Percentiles rank a stretch among this genome's conserved stretches.
phyloP scores from a whole-genome alignment of 2,888 invertebrate genomes.

The Orthosia gracilis region DNA sequence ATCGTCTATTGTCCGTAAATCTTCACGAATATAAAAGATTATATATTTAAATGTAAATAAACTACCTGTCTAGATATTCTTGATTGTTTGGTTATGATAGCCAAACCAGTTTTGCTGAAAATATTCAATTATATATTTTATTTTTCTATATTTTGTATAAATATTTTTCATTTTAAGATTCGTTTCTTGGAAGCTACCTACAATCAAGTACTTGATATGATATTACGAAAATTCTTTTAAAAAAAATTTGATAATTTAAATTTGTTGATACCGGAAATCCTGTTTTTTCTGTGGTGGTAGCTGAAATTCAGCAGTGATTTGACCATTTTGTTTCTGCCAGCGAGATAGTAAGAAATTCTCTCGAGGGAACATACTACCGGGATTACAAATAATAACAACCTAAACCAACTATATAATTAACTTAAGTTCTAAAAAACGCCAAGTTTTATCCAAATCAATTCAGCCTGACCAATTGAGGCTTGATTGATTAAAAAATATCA shows the following conservation, averaged over 20 bases:
- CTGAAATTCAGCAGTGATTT: not conserved
- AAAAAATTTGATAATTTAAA: not conserved
- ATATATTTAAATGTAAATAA: constrained; percentile 12
- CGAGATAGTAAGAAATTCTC: not conserved
- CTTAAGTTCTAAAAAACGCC: too few relatives aligned
- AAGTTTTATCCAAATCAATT: too few relatives aligned
- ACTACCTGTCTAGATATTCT: constrained; percentile 36
- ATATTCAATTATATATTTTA: constrained; percentile 17
- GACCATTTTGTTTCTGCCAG: not conserved
- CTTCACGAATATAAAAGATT: constrained; percentile 30
- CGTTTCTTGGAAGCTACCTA: not conserved
- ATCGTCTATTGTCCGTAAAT: constrained; percentile 41
- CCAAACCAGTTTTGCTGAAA: constrained; percentile 25
- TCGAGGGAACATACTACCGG: not conserved
- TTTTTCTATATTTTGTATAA: not conserved
- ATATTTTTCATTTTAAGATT: not conserved
- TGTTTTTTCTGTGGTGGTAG: not conserved
- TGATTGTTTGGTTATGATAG: constrained; percentile 30
- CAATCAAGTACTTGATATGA: not conserved
- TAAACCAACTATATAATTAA: too few relatives aligned
- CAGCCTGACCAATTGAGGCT: too few relatives aligned
- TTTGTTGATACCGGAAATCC: not conserved
- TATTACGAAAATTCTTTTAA: not conserved
- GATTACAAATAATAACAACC: too few relatives aligned
- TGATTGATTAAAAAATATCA: too few relatives aligned